Percentiles rank a stretch among this genome's conserved stretches.
Evolutionary conservation across 2,797 vertebrate genomes (phyloP).

Genomic region (Garrulus glandarius): DNA sequence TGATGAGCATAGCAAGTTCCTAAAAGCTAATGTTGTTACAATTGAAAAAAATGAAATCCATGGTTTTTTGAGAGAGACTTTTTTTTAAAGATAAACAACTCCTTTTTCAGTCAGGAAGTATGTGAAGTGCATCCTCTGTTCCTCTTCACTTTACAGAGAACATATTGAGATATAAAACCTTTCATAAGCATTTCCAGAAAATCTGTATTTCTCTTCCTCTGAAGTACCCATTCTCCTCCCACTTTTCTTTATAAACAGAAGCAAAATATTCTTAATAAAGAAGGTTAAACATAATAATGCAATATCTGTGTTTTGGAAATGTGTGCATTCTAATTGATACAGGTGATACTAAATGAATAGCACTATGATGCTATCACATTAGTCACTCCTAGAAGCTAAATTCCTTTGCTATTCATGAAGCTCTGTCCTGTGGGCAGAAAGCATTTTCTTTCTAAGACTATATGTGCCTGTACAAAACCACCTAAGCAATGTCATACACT

Average conservation of each 20-base stretch:
- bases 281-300: neutral
- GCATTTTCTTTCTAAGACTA: neutral
- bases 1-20: neutral
- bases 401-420: neutral
- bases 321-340: neutral
- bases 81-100: neutral
- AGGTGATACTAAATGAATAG: neutral
- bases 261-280: neutral
- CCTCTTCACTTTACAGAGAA: neutral
- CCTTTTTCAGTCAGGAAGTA: neutral
- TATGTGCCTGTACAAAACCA: neutral
- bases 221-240: neutral
- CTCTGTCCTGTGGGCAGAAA: neutral
- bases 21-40: neutral
- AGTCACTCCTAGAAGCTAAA: neutral
- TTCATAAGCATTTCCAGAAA: neutral
- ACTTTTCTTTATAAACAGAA: neutral
- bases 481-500: neutral
- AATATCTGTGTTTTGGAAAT: neutral
- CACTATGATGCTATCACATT: neutral
- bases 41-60: neutral
- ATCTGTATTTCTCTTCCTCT: neutral
- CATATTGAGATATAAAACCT: neutral
- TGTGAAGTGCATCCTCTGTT: neutral
- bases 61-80: neutral